Base-by-base conservation (phyloP, 53 echinoderm and acorn worm genomes). In the Crossaster papposus region DNA sequence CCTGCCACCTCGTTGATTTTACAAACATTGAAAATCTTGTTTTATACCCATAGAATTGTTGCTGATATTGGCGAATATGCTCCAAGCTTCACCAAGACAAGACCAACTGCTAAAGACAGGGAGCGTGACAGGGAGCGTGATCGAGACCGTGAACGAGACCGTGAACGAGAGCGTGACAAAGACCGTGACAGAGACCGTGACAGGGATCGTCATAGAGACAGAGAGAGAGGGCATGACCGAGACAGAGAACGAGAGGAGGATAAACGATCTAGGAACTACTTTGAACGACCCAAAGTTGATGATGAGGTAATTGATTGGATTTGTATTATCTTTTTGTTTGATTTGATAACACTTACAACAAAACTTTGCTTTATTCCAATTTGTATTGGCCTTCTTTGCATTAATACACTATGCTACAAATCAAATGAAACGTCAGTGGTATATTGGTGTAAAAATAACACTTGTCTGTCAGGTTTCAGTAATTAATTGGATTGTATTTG, bases 241-340 rank as follows among this genome's bases (percentile, higher is more conserved):
- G 91, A 83, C 18, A 65, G 92, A 54, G 86, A 89, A 15, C 91
- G 90, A 54, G 95, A 93, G 14, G 71, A 81, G 11, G 92, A 95
- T 22, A 87, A 90, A 36, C 88, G 84, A 81, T 83, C 91, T 10
- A 95, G 91, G 94, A 97, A 92, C 74, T 97, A 97, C 83, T 97
- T 97, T 92, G 97, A 97, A 89, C 92, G 95, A 73, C 97, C 97
- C 30, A 95, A 93, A 75, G 95, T 83, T 52, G 94, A 93, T 65
- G 96, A 95, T 81, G 95, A 97, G 95, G 97, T 94, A 91, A n/a
- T 65, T 65, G n/a, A 53, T 18, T 29, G 24, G 31, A 24, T 36
- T n/a, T 10, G 29, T n/a, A n/a, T n/a, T n/a, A n/a, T n/a, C n/a
- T n/a, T n/a, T n/a, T n/a, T n/a, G n/a, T n/a, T n/a, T n/a, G n/a